Base-by-base conservation (phyloP, 2,113 vertebrate genomes). In the Lampris megalopsis region DNA sequence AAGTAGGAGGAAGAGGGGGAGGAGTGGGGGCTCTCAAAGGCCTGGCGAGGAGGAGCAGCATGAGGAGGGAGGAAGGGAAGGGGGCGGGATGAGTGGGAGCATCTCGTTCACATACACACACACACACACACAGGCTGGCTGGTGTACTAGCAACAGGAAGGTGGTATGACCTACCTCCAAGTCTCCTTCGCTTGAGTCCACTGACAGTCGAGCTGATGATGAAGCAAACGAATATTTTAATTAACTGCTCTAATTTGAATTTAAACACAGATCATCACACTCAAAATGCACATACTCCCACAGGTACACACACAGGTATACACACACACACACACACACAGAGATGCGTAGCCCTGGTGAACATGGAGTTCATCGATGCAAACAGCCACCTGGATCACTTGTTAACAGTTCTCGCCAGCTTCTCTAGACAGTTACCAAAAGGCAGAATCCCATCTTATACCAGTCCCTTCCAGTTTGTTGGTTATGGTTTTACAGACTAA, bases 131-230 rank as follows among this genome's bases (percentile, higher is more conserved):
- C 71, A 41, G 37, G 42, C 60, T 45, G 69, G 47, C 45, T 11
- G 6, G 40, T 45, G 24, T 2, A 5, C 6, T 24, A 24, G 24
- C 2, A 41, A n/a, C 42, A 8, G 8, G 61, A 2, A 42, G 13
- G 35, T 42, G 1, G 1, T 0, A 24, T 5, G 0, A 4, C 91
- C 60, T 73, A 95, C 94, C 90, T 95, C 96, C 0, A 90, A 68
- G 82, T 98, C 97, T 5, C 94, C 95, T 3, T 97, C 97, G 63
- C 93, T 93, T 0, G 94, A 95, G 71, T 97, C 96, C 78, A 96
- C 2, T 0, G 95, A 96, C 1, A 95, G 88, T 2, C 88, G 93
- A 3, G 95, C 97, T 98, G 91, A 24, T 0, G 11, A 35, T 5
- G 10, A 7, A 68, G 77, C 5, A 73, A 54, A 88, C 49, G 47